Base-by-base conservation (phyloP, 1,140 invertebrate genomes). In the Agrilus planipennis region DNA sequence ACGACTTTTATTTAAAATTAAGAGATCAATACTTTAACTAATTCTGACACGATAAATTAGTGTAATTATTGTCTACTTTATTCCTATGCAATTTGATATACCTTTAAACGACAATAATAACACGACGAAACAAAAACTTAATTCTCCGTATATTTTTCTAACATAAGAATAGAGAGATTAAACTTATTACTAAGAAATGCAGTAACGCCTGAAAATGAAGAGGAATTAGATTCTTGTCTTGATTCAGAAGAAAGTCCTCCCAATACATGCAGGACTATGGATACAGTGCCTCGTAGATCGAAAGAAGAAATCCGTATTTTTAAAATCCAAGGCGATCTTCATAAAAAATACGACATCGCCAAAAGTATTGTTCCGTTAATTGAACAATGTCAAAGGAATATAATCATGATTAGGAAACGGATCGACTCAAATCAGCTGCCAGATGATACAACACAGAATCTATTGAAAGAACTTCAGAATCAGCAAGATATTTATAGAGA, bases 401-500 rank as follows among this genome's bases (percentile, higher is more conserved):
- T 55, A 29, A 40, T 30, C 11, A 39, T 40, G 14, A 43, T 54
- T 9, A 51, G 32, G 18, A 28, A 37, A 21, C 7, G 4, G 19
- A 17, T 6, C 34, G n/a, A 22, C 12, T 14, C 7, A 23, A 15
- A 22, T 9, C 4, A 20, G 3, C 7, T 36, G 11, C 7, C 5
- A 3, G 10, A 5, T 19, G 35, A 38, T 11, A 19, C 25, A 18
- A 15, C 23, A 4, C 17, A 41, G 14, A 29, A 25, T 18, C n/a
- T 36, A 4, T 2, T 12, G 23, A 14, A 14, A 10, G 21, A 36
- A 12, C 15, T 47, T 9, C 34, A 42, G 28, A 27, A 41, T 9
- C 49, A 54, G 28, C 54, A 54, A 44, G 40, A 46, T 7, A 41
- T 50, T 18, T 57, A 57, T 19, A 45, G 37, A 25, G 42, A 44